A percentile compares a stretch with the other conserved stretches of the same genome.
Evolutionary conservation across 2,797 vertebrate species (phyloP).

Genomic region (Momotus momota): DNA sequence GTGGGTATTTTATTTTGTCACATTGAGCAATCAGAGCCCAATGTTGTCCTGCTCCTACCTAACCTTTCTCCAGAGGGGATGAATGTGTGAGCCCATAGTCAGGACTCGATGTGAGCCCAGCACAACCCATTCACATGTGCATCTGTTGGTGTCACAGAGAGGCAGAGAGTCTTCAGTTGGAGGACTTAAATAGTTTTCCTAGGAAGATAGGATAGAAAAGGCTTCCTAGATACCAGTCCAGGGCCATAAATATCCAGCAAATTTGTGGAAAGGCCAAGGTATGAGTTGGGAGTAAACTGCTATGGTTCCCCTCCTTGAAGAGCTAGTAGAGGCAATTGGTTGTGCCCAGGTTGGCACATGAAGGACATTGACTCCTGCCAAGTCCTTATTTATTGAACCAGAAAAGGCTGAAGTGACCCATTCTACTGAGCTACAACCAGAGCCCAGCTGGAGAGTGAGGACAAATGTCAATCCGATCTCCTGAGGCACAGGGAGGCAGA

Average conservation of each 20-base stretch:
- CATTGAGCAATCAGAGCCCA: neutral
- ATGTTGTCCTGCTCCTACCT: neutral
- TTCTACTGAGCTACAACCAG: neutral
- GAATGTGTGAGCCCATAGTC: accelerated
- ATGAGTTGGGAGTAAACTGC: neutral
- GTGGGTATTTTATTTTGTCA: neutral
- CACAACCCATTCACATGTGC: accelerated
- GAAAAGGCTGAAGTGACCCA: neutral
- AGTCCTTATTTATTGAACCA: neutral
- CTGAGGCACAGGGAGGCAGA: neutral
- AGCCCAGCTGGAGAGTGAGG: neutral
- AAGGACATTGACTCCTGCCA: neutral
- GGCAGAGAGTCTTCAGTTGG: neutral
- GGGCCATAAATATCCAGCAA: neutral
- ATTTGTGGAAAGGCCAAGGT: neutral
- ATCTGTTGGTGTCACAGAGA: accelerated
- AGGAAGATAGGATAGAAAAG: neutral
- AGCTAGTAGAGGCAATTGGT: neutral
- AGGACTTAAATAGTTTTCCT: neutral
- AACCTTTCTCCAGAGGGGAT: neutral
- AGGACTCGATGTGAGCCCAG: neutral
- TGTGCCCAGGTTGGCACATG: neutral
- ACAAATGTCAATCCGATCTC: neutral
- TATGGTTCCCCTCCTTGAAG: neutral
- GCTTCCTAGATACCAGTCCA: neutral